Conservation (phyloP, 2,113 vertebrate genomes). For the Rhea pennata region DNA sequence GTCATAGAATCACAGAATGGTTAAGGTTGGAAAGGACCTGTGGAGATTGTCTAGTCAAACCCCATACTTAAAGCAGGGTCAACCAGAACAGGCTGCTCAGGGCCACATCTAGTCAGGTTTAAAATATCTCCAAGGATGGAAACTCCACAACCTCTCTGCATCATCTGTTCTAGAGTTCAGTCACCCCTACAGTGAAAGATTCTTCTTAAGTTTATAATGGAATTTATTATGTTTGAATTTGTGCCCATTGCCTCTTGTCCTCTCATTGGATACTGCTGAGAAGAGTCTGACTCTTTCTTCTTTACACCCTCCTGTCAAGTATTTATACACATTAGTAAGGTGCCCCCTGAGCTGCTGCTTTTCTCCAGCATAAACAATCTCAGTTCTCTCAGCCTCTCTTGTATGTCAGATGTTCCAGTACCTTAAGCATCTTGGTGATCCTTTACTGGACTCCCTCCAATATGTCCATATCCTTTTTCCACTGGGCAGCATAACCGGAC, state of each 20-base stretch:
- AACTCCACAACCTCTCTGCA: neutral
- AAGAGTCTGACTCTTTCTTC: neutral
- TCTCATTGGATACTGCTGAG: neutral
- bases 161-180: neutral
- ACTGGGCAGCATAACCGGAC: neutral
- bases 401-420: neutral
- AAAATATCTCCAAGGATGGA: neutral
- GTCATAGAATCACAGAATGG: neutral
- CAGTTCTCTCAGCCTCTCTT: neutral
- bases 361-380: neutral
- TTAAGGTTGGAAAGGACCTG: neutral
- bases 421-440: neutral
- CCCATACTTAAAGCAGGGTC: neutral
- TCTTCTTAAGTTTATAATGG: neutral
- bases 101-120: neutral
- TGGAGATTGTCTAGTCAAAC: neutral
- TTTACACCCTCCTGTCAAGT: neutral
- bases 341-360: neutral
- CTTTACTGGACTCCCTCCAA: neutral
- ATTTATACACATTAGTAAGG: neutral
- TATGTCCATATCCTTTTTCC: neutral
- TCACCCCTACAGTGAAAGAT: neutral
- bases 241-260: neutral
- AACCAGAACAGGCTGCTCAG: neutral
- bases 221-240: neutral